A percentile compares a stretch with the other conserved stretches of the same genome.
Conservation (phyloP, 2,113 vertebrate species). For the Lepus americanus region DNA sequence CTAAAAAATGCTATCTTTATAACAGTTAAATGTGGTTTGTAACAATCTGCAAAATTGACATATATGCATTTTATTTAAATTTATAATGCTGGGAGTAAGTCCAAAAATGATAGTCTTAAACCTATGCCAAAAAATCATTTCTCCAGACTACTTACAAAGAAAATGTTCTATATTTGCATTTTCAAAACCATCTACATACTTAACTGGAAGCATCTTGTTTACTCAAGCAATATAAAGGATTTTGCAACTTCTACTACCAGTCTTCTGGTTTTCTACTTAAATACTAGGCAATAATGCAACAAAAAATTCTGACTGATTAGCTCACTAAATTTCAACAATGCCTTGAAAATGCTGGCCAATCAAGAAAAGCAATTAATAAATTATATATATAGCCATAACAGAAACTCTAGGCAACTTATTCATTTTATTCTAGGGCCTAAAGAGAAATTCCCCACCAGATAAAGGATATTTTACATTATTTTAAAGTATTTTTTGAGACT, state of each 20-base stretch:
- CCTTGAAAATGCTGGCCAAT: not conserved
- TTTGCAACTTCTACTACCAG: not conserved
- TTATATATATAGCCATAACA: not conserved
- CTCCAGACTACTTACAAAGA: not conserved
- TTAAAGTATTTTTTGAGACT: not conserved
- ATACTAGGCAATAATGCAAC: constrained; percentile 24
- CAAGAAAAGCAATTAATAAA: constrained; percentile 44
- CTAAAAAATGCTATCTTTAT: not conserved
- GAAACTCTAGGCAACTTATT: not conserved
- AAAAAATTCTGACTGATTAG: not conserved
- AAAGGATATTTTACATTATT: constrained; percentile 36
- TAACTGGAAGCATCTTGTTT: not conserved
- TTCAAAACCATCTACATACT: not conserved
- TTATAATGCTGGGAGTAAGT: constrained; percentile 35
- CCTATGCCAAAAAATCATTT: not conserved
- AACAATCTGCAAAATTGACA: constrained; percentile 12
- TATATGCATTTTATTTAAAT: constrained; percentile 20
- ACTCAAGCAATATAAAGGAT: not conserved
- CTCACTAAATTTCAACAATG: not conserved
- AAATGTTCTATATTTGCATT: not conserved
- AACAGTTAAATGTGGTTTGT: not conserved
- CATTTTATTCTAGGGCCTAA: not conserved
- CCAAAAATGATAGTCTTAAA: constrained; percentile 9
- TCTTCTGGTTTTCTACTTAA: constrained; percentile 47
- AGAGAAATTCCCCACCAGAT: not conserved